Percentiles rank a stretch among this genome's conserved stretches.
Conservation (phyloP, 23 tunicate genomes). For the Trididemnum nubilum region DNA sequence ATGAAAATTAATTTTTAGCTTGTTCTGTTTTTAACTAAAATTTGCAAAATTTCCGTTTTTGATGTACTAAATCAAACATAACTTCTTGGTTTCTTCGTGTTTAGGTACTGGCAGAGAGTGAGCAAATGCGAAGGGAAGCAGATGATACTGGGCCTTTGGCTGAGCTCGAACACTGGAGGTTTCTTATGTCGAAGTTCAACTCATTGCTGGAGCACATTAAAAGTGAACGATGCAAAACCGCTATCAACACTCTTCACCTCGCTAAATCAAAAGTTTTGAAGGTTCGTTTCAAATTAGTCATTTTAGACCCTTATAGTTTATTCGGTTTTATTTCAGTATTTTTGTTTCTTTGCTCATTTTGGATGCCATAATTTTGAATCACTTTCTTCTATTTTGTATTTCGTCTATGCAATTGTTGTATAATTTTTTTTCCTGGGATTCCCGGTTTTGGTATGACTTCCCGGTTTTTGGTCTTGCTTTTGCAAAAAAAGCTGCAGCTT, state of each 20-base stretch:
- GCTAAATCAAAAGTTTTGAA: conserved; percentile 86
- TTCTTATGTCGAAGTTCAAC: conserved; percentile 95
- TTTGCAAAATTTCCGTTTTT: too few relatives aligned
- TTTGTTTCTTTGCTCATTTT: too few relatives aligned
- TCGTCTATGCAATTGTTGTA: background rate
- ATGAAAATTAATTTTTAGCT: too few relatives aligned
- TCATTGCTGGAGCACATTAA: conserved; percentile 94
- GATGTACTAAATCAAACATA: too few relatives aligned
- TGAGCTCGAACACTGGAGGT: conserved; percentile 99
- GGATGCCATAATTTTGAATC: too few relatives aligned
- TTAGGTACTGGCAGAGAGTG: conserved; percentile 91
- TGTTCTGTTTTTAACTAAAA: too few relatives aligned
- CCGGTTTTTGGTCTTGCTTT: too few relatives aligned
- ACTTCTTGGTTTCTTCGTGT: too few relatives aligned
- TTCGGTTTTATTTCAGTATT: background rate
- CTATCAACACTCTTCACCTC: conserved; percentile 84
- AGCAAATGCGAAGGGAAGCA: conserved; percentile 98
- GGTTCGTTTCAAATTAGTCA: too few relatives aligned
- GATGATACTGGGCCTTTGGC: conserved; percentile 99
- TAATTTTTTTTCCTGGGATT: too few relatives aligned
- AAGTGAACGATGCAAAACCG: conserved; percentile 76
- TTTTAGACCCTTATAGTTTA: background rate
- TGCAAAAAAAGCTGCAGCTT: too few relatives aligned
- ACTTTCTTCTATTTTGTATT: background rate
- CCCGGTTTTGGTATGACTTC: too few relatives aligned